These are phyloP conservation scores for Ephestia elutella DNA, from an alignment of 1,140 invertebrate species.

Conservation along the genomic window DNA sequence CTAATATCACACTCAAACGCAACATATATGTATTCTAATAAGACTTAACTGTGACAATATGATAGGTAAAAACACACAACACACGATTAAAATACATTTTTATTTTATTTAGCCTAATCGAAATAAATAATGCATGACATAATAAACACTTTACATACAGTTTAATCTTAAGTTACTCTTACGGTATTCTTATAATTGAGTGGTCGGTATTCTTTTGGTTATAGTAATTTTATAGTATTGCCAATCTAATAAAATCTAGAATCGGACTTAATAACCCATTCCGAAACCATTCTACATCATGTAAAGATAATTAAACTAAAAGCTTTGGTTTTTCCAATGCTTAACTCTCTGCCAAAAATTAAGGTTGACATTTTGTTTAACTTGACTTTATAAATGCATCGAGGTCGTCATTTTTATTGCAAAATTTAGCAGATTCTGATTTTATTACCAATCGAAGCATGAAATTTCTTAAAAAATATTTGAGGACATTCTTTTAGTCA, in stretches of 20 bases:
- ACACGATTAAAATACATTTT: background rate
- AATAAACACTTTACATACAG: background rate
- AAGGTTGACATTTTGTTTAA: no score
- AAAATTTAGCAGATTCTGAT: no score
- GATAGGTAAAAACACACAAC: no score
- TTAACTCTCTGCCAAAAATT: background rate
- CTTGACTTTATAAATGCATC: no score
- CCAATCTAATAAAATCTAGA: background rate
- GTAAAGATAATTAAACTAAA: background rate
- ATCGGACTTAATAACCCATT: background rate
- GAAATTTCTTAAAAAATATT: no score
- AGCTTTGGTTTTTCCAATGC: background rate
- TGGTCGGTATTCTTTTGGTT: background rate
- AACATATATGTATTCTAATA: no score
- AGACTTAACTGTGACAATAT: no score
- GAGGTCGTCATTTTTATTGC: no score
- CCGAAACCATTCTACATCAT: background rate
- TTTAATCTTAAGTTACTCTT: background rate
- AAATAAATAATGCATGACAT: background rate
- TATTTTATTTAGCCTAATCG: background rate
- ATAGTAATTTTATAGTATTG: background rate
- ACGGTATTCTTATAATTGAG: background rate
- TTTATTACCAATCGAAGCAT: no score
- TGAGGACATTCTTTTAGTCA: no score
- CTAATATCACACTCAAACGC: no score